Evolutionary conservation across 2,113 vertebrate species (phyloP).

Genomic region (Malurus elegans): DNA sequence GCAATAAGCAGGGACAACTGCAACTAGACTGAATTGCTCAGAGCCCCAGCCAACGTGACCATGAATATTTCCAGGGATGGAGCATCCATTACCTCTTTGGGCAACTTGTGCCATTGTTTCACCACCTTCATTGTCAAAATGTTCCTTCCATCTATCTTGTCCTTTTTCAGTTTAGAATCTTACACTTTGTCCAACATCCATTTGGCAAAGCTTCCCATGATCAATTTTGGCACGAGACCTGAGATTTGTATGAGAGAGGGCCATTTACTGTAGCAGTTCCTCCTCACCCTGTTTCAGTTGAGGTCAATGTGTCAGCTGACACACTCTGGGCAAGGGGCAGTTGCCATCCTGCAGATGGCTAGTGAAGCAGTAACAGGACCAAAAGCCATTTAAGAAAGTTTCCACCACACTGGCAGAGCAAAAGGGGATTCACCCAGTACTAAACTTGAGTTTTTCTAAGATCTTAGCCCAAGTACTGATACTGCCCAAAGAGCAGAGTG

Average conservation of each 20-base stretch:
- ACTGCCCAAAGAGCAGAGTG: rapidly evolving
- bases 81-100: not conserved
- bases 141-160: not conserved
- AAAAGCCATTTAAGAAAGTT: not conserved
- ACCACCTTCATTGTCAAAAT: not conserved
- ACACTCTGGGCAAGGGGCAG: not conserved
- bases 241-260: not conserved
- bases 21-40: not conserved
- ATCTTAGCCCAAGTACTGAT: not conserved
- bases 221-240: not conserved
- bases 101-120: not conserved
- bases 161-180: not conserved
- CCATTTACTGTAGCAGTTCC: not conserved
- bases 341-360: not conserved
- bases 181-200: not conserved
- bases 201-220: not conserved
- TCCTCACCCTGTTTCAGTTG: not conserved
- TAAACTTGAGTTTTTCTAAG: not conserved
- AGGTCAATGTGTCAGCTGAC: not conserved
- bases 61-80: not conserved
- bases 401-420: not conserved
- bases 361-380: not conserved
- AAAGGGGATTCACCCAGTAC: not conserved
- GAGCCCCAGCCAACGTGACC: not conserved
- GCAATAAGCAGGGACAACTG: not conserved